Percentiles rank a stretch among this genome's conserved stretches.
phyloP scores from a whole-genome alignment of 1,140 invertebrate genomes.

The Pomacea maculata region DNA sequence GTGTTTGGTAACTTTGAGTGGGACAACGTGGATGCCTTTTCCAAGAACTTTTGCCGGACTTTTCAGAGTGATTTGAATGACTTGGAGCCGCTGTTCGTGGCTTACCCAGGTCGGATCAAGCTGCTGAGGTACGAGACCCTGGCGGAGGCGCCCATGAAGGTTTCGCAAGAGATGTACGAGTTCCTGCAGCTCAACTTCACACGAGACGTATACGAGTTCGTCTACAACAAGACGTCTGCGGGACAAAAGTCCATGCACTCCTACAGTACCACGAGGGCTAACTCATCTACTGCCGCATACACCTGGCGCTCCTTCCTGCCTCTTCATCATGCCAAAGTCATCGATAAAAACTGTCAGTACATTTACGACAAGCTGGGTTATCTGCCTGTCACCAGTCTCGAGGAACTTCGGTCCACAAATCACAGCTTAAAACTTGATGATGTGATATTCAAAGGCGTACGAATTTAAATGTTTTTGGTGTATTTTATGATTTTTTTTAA shows the following conservation, averaged over 20 bases:
- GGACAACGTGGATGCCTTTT: slow-evolving; percentile 7
- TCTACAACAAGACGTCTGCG: slow-evolving; percentile 30
- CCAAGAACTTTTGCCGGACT: slow-evolving; percentile 28
- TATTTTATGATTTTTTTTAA: too few relatives aligned
- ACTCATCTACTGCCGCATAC: slow-evolving; percentile 9
- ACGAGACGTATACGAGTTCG: not conserved
- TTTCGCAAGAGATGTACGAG: slow-evolving; percentile 27
- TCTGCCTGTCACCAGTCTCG: not conserved
- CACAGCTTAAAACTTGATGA: not conserved
- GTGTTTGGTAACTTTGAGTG: slow-evolving; percentile 17
- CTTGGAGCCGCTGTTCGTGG: slow-evolving; percentile 4
- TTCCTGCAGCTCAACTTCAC: slow-evolving; percentile 25
- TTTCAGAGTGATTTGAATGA: slow-evolving; percentile 29
- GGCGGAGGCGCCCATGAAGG: slow-evolving; percentile 24
- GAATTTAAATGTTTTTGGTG: not conserved
- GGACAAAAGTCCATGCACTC: not conserved
- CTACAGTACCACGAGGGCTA: not conserved
- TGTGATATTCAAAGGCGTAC: not conserved
- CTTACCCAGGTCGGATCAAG: slow-evolving; percentile 17
- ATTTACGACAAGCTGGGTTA: slow-evolving; percentile 10
- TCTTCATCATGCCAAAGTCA: not conserved
- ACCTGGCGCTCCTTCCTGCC: slow-evolving; percentile 1
- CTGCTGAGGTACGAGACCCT: slow-evolving; percentile 33
- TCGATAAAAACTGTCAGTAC: slow-evolving; percentile 6
- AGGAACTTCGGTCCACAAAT: not conserved